Evolutionary conservation across 2,888 invertebrate genomes (phyloP), one percentile per base, ranked within the genome.

Genomic region (Aricia artaxerxes): DNA sequence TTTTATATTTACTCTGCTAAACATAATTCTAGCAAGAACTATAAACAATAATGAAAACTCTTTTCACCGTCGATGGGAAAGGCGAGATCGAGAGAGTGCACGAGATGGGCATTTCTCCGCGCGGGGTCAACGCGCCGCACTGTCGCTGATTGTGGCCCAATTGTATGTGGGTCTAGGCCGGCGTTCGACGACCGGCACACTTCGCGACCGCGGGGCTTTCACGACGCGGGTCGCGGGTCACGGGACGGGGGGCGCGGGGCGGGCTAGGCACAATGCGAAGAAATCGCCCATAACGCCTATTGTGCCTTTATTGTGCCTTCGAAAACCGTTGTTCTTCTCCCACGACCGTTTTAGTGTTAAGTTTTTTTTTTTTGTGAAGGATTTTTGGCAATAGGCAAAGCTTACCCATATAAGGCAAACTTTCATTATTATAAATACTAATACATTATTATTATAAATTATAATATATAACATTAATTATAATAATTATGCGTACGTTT

Each of bases 121-220:
- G 89, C 89, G 91, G 90, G 93, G 94, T 94, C 94, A 93, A 91
- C 88, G 94, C 90, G 90, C 94, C 88, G 88, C 92, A 94, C 94
- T 94, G 91, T 95, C 94, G 91, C 94, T 94, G 93, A 94, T 94
- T 94, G 91, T 93, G 93, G 86, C 94, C 94, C 93, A 94, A 94
- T 94, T 94, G 85, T 89, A 95, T 90, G 93, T 94, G 90, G 95
- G 95, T 94, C 95, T 95, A 95, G 95, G 95, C 93, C 95, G 93
- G 93, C 94, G 94, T 92, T 93, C 94, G 92, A 91, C 92, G 94
- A 94, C 94, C 94, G 95, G 87, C 94, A 93, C 90, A 94, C 93
- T 93, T 91, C 91, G 89, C 88, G 89, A 85, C 85, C 89, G 88
- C 89, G 81, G 91, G 90, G 93, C 93, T 93, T 93, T 93, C 93